Percentiles rank a stretch among this genome's conserved stretches.
Evolutionary conservation across 2,888 invertebrate species (phyloP).

Genomic region (Hipparchia sbordonii): DNA sequence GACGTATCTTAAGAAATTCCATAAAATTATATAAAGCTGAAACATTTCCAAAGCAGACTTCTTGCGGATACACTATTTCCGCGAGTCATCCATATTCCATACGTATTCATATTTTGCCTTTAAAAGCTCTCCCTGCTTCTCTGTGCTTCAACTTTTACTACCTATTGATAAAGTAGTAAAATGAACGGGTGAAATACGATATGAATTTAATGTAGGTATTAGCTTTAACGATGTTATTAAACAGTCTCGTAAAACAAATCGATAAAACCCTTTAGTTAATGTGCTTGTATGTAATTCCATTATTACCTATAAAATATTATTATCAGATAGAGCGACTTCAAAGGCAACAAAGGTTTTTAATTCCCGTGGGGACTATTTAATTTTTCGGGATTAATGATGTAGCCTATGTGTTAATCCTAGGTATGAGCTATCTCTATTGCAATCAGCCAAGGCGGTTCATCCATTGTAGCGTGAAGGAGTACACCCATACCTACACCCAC

Average conservation of each 20-base stretch:
- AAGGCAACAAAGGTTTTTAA: no score
- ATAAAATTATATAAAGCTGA: neutral
- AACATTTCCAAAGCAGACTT: neutral
- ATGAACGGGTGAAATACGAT: neutral
- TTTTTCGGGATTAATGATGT: no score
- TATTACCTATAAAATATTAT: no score
- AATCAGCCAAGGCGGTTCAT: no score
- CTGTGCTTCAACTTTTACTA: neutral
- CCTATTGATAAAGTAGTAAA: conserved; percentile 15
- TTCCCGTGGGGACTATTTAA: no score
- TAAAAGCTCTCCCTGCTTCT: neutral
- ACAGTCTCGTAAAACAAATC: neutral
- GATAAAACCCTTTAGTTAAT: neutral
- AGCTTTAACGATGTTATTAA: conserved; percentile 5
- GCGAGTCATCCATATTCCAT: conserved; percentile 6
- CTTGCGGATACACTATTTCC: conserved; percentile 3
- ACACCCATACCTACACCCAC: no score
- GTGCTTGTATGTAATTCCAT: no score
- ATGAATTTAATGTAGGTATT: conserved; percentile 5
- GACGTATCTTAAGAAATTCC: neutral
- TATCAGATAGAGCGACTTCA: no score
- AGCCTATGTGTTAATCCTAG: no score
- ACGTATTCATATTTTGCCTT: conserved; percentile 11
- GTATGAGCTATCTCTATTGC: no score
- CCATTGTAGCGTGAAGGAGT: no score